Evolutionary conservation across 2,888 invertebrate species (phyloP).

Genomic region (Cryptus armator): DNA sequence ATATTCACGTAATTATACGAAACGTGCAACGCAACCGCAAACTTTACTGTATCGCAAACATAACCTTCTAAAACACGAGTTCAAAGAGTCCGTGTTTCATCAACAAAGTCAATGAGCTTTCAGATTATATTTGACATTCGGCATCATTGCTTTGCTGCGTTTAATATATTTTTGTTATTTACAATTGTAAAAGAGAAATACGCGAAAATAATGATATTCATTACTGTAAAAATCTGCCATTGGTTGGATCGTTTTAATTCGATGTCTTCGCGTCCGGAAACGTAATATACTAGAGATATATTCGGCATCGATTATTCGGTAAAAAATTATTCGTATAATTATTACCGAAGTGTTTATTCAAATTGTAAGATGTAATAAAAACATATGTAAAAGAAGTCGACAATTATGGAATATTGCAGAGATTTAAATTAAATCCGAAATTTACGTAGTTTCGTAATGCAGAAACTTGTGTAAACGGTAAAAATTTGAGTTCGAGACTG

Average conservation of each 20-base stretch:
- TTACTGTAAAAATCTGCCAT: background rate
- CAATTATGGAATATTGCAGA: no score
- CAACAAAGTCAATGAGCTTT: background rate
- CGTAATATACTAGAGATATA: no score
- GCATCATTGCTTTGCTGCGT: background rate
- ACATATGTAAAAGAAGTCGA: no score
- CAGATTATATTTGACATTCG: background rate
- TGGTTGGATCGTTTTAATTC: no score
- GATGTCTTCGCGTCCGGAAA: no score
- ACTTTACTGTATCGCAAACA: slow-evolving; percentile 41
- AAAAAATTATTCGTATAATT: no score
- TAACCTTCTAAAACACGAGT: background rate
- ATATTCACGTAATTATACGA: slow-evolving; percentile 51
- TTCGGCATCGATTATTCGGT: no score
- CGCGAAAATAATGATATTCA: background rate
- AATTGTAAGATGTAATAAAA: no score
- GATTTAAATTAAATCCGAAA: background rate
- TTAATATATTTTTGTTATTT: background rate
- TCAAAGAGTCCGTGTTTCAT: slow-evolving; percentile 2
- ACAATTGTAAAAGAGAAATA: background rate
- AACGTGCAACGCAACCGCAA: slow-evolving; percentile 32
- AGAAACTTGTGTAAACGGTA: background rate
- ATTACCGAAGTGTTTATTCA: no score
- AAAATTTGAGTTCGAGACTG: background rate
- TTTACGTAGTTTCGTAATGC: background rate